Percentiles rank a stretch among this genome's conserved stretches.
phyloP scores from a whole-genome alignment of 2,113 vertebrate species.

The Myotis lucifugus region DNA sequence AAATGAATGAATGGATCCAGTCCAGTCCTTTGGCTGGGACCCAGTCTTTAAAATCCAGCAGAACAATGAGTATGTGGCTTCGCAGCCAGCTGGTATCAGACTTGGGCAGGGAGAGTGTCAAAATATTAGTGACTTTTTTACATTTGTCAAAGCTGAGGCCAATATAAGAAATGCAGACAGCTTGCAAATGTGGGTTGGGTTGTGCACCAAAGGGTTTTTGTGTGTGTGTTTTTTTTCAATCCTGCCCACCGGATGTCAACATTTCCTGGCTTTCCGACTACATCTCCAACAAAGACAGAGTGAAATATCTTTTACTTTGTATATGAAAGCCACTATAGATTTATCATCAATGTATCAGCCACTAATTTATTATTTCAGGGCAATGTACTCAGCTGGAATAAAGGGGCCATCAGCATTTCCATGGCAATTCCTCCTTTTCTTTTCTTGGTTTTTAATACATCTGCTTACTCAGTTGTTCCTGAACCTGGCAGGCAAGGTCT shows the following conservation, averaged over 20 bases:
- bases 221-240: conserved; percentile 66
- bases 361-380: conserved; percentile 81
- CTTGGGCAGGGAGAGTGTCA: conserved; percentile 90
- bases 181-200: conserved; percentile 87
- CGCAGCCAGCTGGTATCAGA: conserved; percentile 98
- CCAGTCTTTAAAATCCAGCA: conserved; percentile 97
- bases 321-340: conserved; percentile 84
- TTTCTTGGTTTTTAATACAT: conserved; percentile 77
- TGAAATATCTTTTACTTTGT: conserved; percentile 85
- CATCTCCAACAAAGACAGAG: conserved; percentile 70
- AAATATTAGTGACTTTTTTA: conserved; percentile 93
- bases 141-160: conserved; percentile 91
- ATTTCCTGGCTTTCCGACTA: conserved; percentile 72
- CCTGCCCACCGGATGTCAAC: conserved; percentile 83
- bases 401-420: conserved; percentile 76
- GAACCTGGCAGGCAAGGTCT: conserved; percentile 74
- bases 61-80: conserved; percentile 92
- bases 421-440: conserved; percentile 61
- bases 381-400: conserved; percentile 82
- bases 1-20: conserved; percentile 91
- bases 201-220: conserved; percentile 78
- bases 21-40: conserved; percentile 95
- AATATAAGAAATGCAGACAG: conserved; percentile 88
- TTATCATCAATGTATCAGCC: conserved; percentile 82
- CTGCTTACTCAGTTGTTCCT: conserved; percentile 79